Evolutionary conservation across 2,888 invertebrate species (phyloP).

Genomic region (Boloria euphrosyne): DNA sequence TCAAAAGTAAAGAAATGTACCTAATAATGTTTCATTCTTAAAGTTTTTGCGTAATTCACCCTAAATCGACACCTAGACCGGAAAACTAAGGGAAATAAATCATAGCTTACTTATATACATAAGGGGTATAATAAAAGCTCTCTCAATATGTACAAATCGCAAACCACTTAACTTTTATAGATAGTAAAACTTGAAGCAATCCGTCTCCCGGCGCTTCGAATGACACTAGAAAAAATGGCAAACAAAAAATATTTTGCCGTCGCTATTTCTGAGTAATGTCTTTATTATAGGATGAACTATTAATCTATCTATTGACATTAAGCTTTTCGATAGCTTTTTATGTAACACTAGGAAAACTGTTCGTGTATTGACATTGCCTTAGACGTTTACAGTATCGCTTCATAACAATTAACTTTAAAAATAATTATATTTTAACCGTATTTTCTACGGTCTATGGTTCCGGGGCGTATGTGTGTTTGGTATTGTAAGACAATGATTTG

Average conservation of each 20-base stretch:
- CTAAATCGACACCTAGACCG: background rate
- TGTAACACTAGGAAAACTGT: background rate
- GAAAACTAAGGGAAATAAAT: slow-evolving; percentile 6
- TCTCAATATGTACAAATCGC: slow-evolving; percentile 31
- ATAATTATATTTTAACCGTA: too few relatives aligned
- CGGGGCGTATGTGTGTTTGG: too few relatives aligned
- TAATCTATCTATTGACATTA: slow-evolving; percentile 7
- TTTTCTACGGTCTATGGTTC: too few relatives aligned
- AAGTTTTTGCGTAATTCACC: too few relatives aligned
- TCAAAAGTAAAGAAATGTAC: too few relatives aligned
- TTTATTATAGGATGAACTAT: slow-evolving; percentile 20
- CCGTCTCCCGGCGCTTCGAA: slow-evolving; percentile 42
- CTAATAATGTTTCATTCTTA: too few relatives aligned
- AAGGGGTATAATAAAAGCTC: slow-evolving; percentile 26
- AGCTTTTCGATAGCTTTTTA: background rate
- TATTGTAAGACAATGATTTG: too few relatives aligned
- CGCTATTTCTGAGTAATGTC: slow-evolving; percentile 25
- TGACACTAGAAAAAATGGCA: slow-evolving; percentile 33
- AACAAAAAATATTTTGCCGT: slow-evolving; percentile 35
- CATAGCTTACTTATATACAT: slow-evolving; percentile 10
- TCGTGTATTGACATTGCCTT: too few relatives aligned
- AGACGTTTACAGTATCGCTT: too few relatives aligned
- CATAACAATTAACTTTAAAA: too few relatives aligned
- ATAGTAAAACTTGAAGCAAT: slow-evolving; percentile 49
- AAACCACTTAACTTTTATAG: slow-evolving; percentile 45